These are phyloP conservation scores for Lithodes maja DNA, from an alignment of 2,888 invertebrate genomes.

Conservation along the genomic window DNA sequence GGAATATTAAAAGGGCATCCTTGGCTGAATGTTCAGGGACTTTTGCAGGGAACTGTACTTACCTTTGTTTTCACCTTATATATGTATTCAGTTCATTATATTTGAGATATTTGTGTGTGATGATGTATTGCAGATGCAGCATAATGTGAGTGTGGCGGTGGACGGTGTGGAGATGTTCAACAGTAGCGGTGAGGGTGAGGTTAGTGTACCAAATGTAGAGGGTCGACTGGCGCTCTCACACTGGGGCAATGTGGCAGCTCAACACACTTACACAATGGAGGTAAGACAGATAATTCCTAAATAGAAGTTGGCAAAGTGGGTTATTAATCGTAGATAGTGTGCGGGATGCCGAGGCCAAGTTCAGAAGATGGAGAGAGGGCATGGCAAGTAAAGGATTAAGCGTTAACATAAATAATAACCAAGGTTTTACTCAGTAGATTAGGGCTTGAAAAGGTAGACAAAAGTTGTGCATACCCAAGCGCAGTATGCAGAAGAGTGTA, in stretches of 20 bases:
- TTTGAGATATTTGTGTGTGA: background rate
- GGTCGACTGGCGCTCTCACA: slow-evolving; percentile 32
- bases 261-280: slow-evolving; percentile 31
- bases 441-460: too few relatives aligned
- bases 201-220: slow-evolving; percentile 37
- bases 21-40: too few relatives aligned
- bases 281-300: slow-evolving; percentile 6
- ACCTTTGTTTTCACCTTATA: background rate
- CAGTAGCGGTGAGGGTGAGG: slow-evolving; percentile 29
- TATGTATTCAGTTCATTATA: background rate
- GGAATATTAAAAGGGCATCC: too few relatives aligned
- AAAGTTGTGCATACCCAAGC: too few relatives aligned
- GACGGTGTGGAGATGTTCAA: slow-evolving; percentile 42
- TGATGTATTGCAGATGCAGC: slow-evolving; percentile 34
- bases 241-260: slow-evolving; percentile 9
- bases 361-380: too few relatives aligned
- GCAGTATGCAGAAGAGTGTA: too few relatives aligned
- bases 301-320: too few relatives aligned
- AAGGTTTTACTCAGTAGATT: too few relatives aligned
- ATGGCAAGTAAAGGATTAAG: too few relatives aligned
- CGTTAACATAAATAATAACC: too few relatives aligned
- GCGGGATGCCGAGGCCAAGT: too few relatives aligned
- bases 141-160: slow-evolving; percentile 24
- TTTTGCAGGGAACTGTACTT: background rate
- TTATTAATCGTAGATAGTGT: too few relatives aligned